A percentile compares a stretch with the other conserved stretches of the same genome.
phyloP scores from a whole-genome alignment of 2,888 invertebrate genomes.

The Uloborus plumipes region DNA sequence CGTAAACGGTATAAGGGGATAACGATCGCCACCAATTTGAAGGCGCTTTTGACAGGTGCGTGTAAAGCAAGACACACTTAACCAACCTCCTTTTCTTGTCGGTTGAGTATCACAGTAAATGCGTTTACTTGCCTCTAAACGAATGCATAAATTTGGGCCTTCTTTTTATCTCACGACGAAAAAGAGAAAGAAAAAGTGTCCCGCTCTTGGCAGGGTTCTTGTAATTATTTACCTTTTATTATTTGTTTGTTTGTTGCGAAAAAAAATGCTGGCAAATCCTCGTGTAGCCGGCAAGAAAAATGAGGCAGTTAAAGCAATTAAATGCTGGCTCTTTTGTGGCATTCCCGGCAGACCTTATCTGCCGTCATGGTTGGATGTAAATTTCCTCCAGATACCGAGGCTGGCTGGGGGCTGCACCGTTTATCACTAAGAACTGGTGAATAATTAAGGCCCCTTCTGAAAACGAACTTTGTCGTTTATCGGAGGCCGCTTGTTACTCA shows the following conservation, averaged over 20 bases:
- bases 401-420: conserved; percentile 55
- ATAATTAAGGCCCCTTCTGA: conserved; percentile 59
- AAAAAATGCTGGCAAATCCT: conserved; percentile 58
- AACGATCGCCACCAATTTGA: too few relatives aligned
- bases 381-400: conserved; percentile 61
- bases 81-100: too few relatives aligned
- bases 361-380: conserved; percentile 60
- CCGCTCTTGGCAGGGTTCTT: too few relatives aligned
- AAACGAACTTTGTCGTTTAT: conserved; percentile 64
- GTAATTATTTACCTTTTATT: too few relatives aligned
- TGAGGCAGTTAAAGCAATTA: conserved; percentile 65
- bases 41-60: too few relatives aligned
- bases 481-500: conserved; percentile 32
- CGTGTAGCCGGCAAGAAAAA: conserved; percentile 61
- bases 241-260: neutral
- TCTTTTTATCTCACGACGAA: too few relatives aligned
- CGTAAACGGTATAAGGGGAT: too few relatives aligned
- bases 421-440: conserved; percentile 64
- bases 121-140: too few relatives aligned
- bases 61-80: too few relatives aligned
- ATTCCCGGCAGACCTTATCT: conserved; percentile 63
- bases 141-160: too few relatives aligned
- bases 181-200: too few relatives aligned
- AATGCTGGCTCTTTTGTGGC: conserved; percentile 63
- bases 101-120: too few relatives aligned